Evolutionary conservation across 2,797 vertebrate genomes (phyloP), one percentile per base, ranked within the genome.

Genomic region (Rhinoraja longicauda): DNA sequence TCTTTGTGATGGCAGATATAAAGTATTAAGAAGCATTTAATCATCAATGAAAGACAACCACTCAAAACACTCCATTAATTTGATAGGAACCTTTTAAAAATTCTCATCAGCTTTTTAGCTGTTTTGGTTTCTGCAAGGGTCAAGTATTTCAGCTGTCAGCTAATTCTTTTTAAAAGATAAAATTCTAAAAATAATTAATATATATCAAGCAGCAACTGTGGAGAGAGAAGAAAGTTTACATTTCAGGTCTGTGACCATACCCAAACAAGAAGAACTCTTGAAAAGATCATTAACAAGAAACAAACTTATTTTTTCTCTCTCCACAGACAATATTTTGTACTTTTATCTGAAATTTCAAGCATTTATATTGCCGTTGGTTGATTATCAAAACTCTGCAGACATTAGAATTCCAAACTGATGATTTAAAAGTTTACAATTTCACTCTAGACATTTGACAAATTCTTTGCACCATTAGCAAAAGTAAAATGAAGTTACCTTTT

Each of bases 131-230:
- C n/a, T 67, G 15, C n/a, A 36, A 10, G 39, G 32, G 6, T 10
- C 84, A 88, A 36, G 39, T 36, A 88, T 36, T 88, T 88, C 36
- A 21, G 59, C 32, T 86, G 36, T 90, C 88, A 90, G 62, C 32
- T 5, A 90, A 45, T 15, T 90, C 17, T 73, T 53, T 73, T 45
- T 26, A 21, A 6, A 73, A 73, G 24, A 73, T 21, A 73, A 73
- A 73, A 73, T 24, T 73, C 17, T 21, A 5, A 19, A 73, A 73
- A 21, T 21, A 73, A 73, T 70, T 4, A 24, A 6, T 26, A 73
- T 26, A 73, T 24, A 21, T 26, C 24, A 73, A 73, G 21, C 24
- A 17, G 70, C 70, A 26, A 73, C 24, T 26, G 70, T 73, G 19
- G 70, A 21, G 21, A 72, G 19, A 21, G 70, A 73, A 21, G 24